A percentile compares a stretch with the other conserved stretches of the same genome.
Conservation (phyloP, 37 sponge, comb jelly and placozoan species). For the Oopsacas minuta region DNA sequence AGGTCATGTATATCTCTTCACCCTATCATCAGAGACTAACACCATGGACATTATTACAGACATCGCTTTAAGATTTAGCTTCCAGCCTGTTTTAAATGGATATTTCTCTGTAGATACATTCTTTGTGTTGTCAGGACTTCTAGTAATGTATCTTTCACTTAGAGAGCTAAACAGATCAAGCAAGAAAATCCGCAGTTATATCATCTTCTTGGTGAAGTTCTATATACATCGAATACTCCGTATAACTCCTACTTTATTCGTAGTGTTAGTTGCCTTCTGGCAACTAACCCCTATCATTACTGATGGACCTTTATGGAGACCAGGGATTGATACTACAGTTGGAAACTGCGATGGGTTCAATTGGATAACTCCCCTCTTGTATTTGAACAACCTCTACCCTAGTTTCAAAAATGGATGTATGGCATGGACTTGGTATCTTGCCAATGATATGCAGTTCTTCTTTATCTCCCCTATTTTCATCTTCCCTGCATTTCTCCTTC, state of each 20-base stretch:
- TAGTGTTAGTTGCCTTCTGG: slow-evolving; percentile 18
- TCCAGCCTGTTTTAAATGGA: slow-evolving; percentile 38
- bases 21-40: not conserved
- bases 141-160: slow-evolving; percentile 41
- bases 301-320: slow-evolving; percentile 25
- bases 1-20: slow-evolving; percentile 31
- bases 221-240: slow-evolving; percentile 24
- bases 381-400: slow-evolving; percentile 85
- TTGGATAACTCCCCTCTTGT: slow-evolving; percentile 79
- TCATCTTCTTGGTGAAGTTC: not conserved
- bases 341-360: slow-evolving; percentile 9
- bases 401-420: slow-evolving; percentile 36
- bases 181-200: not conserved
- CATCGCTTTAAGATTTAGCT: slow-evolving; percentile 21
- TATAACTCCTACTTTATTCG: slow-evolving; percentile 11
- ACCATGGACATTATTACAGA: not conserved
- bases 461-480: slow-evolving; percentile 58
- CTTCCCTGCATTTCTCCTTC: slow-evolving; percentile 31
- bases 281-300: slow-evolving; percentile 17
- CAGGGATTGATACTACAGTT: not conserved
- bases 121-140: slow-evolving; percentile 59
- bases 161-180: slow-evolving; percentile 33
- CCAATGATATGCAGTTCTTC: slow-evolving; percentile 89
- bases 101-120: slow-evolving; percentile 54
- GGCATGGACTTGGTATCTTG: slow-evolving; percentile 82